Conservation (phyloP, 2,888 invertebrate genomes). For the Acanthosoma haemorrhoidale region DNA sequence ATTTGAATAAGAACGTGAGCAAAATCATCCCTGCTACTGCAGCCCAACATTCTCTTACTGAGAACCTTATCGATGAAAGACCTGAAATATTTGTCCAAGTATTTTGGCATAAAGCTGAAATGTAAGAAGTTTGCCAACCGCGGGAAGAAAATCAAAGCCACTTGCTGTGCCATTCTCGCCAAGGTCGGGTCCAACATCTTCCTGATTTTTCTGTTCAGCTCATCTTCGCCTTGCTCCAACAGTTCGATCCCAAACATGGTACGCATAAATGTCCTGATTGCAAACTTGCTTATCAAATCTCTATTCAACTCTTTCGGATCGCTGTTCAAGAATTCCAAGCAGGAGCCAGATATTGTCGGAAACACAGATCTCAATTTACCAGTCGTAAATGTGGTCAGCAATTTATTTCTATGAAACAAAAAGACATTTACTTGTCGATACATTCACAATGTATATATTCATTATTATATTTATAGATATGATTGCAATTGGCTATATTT, state of each 20-base stretch:
- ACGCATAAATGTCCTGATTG: background rate
- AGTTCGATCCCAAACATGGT: background rate
- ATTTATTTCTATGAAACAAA: background rate
- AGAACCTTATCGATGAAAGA: background rate
- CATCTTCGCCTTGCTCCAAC: background rate
- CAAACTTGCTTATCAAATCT: background rate
- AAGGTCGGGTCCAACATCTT: background rate
- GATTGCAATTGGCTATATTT: no score
- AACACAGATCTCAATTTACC: background rate
- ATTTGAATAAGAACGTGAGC: background rate
- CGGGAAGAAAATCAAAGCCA: background rate
- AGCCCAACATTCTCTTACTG: background rate
- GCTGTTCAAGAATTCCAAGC: background rate
- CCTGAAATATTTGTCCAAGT: background rate
- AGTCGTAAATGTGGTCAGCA: background rate
- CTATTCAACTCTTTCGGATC: background rate
- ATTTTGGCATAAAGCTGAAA: background rate
- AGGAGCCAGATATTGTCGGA: background rate
- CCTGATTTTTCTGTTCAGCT: background rate
- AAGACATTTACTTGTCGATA: no score
- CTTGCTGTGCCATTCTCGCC: background rate
- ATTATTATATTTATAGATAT: no score
- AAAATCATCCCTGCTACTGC: background rate
- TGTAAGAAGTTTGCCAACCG: background rate
- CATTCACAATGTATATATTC: no score